Conservation (phyloP, 2,797 vertebrate genomes). For the Enteromius fasciolatus region DNA sequence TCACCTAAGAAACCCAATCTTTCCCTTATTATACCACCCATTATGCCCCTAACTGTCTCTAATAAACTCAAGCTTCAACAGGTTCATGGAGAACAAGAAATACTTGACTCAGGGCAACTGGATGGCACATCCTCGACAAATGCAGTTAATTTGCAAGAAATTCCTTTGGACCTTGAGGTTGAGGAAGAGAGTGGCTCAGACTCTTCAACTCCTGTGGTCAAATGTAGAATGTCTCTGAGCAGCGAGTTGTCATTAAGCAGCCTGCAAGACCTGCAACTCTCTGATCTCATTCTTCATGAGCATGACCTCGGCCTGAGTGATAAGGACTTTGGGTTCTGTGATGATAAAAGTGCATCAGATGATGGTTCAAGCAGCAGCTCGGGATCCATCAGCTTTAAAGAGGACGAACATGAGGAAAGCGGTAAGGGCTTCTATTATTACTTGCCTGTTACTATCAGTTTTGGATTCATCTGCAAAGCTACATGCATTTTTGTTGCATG, state of each 20-base stretch:
- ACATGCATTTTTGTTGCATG: neutral
- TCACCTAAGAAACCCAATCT: conserved; percentile 85
- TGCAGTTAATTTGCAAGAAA: conserved; percentile 14
- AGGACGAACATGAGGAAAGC: conserved; percentile 72
- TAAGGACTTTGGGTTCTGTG: conserved; percentile 62
- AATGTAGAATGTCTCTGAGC: conserved; percentile 74
- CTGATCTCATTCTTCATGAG: conserved; percentile 70
- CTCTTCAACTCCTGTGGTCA: conserved; percentile 73
- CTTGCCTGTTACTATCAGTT: neutral
- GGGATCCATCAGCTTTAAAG: conserved; percentile 64
- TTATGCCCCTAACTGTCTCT: conserved; percentile 67
- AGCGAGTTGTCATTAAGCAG: conserved; percentile 70
- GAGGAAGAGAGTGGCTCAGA: conserved; percentile 74
- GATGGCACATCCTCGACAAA: conserved; percentile 15
- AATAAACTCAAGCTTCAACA: conserved; percentile 64
- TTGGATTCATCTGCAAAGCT: neutral
- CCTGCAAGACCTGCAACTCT: conserved; percentile 74
- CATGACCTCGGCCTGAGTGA: conserved; percentile 68
- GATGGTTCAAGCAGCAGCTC: conserved; percentile 66
- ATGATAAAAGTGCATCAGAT: conserved; percentile 68
- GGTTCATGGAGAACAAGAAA: conserved; percentile 52
- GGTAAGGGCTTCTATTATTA: conserved; percentile 47
- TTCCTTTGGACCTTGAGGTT: conserved; percentile 39
- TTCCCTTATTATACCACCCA: conserved; percentile 75
- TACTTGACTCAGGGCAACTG: conserved; percentile 3